phyloP scores from a whole-genome alignment of 2,113 vertebrate species.

The Labeo catla region DNA sequence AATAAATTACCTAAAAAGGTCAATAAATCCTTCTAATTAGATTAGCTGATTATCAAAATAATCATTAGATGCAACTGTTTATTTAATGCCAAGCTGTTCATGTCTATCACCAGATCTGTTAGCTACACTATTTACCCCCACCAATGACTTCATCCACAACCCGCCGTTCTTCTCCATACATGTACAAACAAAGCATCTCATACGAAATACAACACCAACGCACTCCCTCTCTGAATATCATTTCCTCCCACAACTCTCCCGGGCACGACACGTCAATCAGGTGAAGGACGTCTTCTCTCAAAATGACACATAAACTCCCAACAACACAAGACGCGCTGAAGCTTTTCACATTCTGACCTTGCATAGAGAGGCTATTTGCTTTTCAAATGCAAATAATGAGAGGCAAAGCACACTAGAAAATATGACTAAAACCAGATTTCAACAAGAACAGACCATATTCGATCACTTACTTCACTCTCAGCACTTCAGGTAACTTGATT shows the following conservation, averaged over 20 bases:
- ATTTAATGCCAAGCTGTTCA: not conserved
- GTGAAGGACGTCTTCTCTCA: conserved; percentile 30
- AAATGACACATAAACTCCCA: conserved; percentile 33
- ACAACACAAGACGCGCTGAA: not conserved
- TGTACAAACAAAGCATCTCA: conserved; percentile 20
- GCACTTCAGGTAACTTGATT: conserved; percentile 5
- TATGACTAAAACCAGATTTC: not conserved
- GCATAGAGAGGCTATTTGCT: not conserved
- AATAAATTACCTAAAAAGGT: not conserved
- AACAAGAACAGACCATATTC: not conserved
- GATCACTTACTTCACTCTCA: conserved; percentile 21
- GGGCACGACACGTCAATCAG: conserved; percentile 40
- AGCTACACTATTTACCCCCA: not conserved
- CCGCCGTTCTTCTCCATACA: not conserved
- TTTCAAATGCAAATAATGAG: conserved; percentile 1
- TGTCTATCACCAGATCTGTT: not conserved
- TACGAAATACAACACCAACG: conserved; percentile 45
- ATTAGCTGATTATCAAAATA: not conserved
- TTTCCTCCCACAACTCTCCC: conserved; percentile 39
- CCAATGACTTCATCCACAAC: conserved; percentile 7
- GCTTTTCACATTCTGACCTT: conserved; percentile 17
- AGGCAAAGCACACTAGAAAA: not conserved
- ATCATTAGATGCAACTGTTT: not conserved
- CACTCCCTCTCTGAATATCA: conserved; percentile 32
- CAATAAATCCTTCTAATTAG: not conserved